These are phyloP conservation scores for Phania funesta DNA, from an alignment of 2,888 invertebrate species.

Conservation along the genomic window DNA sequence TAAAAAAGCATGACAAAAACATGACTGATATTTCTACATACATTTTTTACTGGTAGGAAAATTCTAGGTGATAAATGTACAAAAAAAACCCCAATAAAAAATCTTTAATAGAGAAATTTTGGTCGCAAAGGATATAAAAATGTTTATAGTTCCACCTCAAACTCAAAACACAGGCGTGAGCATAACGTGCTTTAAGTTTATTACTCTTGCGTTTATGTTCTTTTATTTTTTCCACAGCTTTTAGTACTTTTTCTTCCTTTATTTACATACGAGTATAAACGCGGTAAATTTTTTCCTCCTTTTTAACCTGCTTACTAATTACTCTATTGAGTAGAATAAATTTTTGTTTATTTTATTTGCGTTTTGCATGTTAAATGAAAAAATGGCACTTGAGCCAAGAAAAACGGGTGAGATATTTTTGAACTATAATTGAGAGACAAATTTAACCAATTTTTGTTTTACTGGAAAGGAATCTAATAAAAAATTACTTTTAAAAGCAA, in stretches of 20 bases:
- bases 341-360: constrained; percentile 34
- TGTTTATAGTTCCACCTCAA: background rate
- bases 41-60: too few relatives aligned
- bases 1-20: constrained; percentile 56
- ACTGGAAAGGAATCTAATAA: too few relatives aligned
- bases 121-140: constrained; percentile 16
- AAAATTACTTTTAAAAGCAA: too few relatives aligned
- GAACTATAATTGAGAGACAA: too few relatives aligned
- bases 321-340: constrained; percentile 14
- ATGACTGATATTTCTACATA: constrained; percentile 48
- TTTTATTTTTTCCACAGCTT: background rate
- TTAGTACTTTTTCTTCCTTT: background rate
- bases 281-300: constrained; percentile 15
- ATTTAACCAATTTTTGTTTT: too few relatives aligned
- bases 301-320: constrained; percentile 7
- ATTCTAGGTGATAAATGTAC: background rate
- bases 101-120: constrained; percentile 9
- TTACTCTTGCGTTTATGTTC: background rate
- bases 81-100: constrained; percentile 4
- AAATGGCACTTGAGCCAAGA: background rate
- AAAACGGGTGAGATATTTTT: background rate
- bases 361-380: constrained; percentile 24
- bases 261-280: constrained; percentile 59
- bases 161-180: background rate
- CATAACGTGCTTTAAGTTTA: constrained; percentile 44